Evolutionary conservation across 2,888 invertebrate species (phyloP).

Genomic region (Cephalotes varians): DNA sequence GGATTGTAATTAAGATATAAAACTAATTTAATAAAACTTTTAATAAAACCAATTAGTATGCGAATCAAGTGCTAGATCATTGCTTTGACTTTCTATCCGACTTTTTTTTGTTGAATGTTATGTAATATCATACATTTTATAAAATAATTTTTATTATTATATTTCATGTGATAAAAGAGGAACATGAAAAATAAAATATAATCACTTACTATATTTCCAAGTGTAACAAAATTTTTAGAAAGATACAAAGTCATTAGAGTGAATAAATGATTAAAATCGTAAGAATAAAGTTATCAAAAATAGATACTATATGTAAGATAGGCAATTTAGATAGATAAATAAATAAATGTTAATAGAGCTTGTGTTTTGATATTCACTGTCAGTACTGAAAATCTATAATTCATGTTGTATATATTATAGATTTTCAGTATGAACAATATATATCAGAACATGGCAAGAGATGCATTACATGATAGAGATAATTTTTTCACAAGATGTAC

Average conservation of each 20-base stretch:
- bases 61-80: too few species aligned
- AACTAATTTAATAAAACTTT: too few species aligned
- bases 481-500: neutral
- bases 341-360: slow-evolving; percentile 74
- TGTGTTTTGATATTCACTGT: too few species aligned
- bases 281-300: neutral
- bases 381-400: too few species aligned
- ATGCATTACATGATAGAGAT: slow-evolving; percentile 63
- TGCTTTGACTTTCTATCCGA: neutral
- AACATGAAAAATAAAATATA: neutral
- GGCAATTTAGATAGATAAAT: slow-evolving; percentile 28
- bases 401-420: too few species aligned
- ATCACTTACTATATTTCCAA: neutral
- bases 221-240: neutral
- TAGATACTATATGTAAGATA: slow-evolving; percentile 52
- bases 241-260: neutral
- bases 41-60: too few species aligned
- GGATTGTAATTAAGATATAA: too few species aligned
- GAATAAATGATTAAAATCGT: neutral
- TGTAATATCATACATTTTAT: neutral
- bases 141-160: neutral
- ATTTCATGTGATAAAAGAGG: neutral
- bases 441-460: too few species aligned
- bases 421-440: too few species aligned
- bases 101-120: neutral